These are phyloP conservation scores for Serripes groenlandicus DNA, from an alignment of 2,888 invertebrate genomes.

Conservation along the genomic window DNA sequence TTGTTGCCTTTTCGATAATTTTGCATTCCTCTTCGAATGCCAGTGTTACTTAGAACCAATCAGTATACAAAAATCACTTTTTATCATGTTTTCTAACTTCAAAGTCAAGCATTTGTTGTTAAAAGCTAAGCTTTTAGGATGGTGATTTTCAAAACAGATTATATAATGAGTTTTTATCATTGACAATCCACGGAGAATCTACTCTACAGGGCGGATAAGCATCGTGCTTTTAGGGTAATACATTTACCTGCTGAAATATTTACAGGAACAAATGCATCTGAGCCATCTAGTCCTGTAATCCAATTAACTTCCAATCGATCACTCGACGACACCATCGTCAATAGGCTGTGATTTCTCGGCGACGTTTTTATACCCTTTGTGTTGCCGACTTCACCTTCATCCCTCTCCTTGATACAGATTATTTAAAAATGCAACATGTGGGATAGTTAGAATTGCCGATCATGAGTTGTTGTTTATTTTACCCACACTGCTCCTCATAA, in stretches of 20 bases:
- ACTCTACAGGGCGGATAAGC: neutral
- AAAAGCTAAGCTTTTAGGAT: too few relatives aligned
- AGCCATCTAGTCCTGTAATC: conserved; percentile 17
- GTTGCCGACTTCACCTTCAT: neutral
- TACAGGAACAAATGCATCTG: conserved; percentile 25
- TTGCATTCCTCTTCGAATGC: too few relatives aligned
- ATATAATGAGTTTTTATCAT: neutral
- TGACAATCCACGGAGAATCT: neutral
- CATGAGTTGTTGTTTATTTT: too few relatives aligned
- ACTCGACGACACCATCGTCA: neutral
- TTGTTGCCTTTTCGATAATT: too few relatives aligned
- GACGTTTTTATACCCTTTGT: neutral
- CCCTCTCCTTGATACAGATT: too few relatives aligned
- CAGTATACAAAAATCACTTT: too few relatives aligned
- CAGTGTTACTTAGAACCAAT: too few relatives aligned
- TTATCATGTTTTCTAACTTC: too few relatives aligned
- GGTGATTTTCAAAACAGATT: neutral
- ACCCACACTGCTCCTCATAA: too few relatives aligned
- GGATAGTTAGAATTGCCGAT: too few relatives aligned
- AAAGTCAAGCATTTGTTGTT: too few relatives aligned
- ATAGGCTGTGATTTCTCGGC: conserved; percentile 14
- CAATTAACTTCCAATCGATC: conserved; percentile 26
- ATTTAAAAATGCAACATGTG: too few relatives aligned
- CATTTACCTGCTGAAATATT: conserved; percentile 23
- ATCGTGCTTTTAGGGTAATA: neutral